Evolutionary conservation across 92 coral and sea anemone genomes (phyloP), one percentile per base, ranked within the genome.

Genomic region (Siderastrea radians): DNA sequence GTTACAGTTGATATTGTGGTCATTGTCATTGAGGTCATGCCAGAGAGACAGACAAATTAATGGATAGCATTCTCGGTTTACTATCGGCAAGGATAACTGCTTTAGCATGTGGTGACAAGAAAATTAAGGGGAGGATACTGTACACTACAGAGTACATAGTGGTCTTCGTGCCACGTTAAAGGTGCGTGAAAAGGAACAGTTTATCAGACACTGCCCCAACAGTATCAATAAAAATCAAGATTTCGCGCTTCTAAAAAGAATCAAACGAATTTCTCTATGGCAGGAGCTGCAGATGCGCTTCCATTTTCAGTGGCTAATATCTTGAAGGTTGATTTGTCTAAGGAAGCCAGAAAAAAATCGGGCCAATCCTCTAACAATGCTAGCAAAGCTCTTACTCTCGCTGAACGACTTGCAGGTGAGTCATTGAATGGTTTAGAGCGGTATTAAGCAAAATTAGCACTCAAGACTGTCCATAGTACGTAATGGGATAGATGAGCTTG

Each of bases 371-470:
- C 88, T 26, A 62, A 67, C 70, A 80, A 75, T 49, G 72, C 87
- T 3, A 26, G 77, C 54, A 91, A 92, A 15, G 98, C 98, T 12
- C 91, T 93, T 47, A 93, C 90, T 59, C 90, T 97, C 5, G 98
- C 99, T 45, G 96, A 97, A 70, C 92, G 92, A 88, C 85, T 96
- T 69, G 98, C 99, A 79, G 99, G 99, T 95, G 81, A 82, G 94
- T 51, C 43, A 9, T 12, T 49, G 52, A 26, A 26, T 70, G 60
- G 53, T 16, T 54, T 14, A 51, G 76, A 53, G 43, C 43, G 45
- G 68, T 52, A 68, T 70, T 55, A 12, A 57, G 53, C 19, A 17
- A 48, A 69, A 77, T 77, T 58, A 59, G 54, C 53, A 7, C 14
- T 51, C 47, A 63, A 60, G 51, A 66, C 63, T 79, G 38, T 12